Base-by-base conservation (phyloP, 2,113 vertebrate species). In the Scatophagus argus region DNA sequence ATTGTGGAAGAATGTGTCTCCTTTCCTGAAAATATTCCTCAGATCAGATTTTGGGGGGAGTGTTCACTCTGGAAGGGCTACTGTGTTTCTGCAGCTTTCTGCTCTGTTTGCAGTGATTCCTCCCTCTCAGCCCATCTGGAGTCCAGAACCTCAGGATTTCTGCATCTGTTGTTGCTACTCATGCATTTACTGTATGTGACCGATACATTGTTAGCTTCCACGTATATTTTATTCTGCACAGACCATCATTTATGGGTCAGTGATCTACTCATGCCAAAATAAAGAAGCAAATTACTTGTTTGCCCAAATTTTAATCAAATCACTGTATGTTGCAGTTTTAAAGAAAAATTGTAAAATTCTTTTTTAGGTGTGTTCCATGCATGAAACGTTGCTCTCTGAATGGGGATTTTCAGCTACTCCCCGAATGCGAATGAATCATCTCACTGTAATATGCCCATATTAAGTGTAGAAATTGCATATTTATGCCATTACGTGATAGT, bases 111-210 rank as follows among this genome's bases (percentile, higher is more conserved):
- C 60, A 51, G 70, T 7, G 3, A 10, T 68, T 36, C 52, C 54
- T 76, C 29, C 10, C 56, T 31, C 64, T 68, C 25, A 34, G 47
- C 51, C 69, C 79, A 87, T 90, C 74, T 89, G 85, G 78, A 71
- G 11, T 61, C 59, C 78, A 88, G 84, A 84, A 77, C 74, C 69
- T 59, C 41, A 61, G 44, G 66, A 71, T 79, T 56, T 84, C 21
- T 72, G 64, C 54, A 77, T 79, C 80, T 87, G 89, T 39, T 70
- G 27, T 58, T 74, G 34, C 65, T 88, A 34, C 74, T 78, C 68
- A 47, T 65, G 56, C 72, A 43, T 23, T 25, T 27, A 5, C 1
- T 49, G 36, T 52, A 39, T 55, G 11, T 39, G 29, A 32, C 25
- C 25, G 39, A 38, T 43, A 38, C 21, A 59, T 41, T 3, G 1